phyloP scores from a whole-genome alignment of 2,888 invertebrate species.

The Tribolium freemani region DNA sequence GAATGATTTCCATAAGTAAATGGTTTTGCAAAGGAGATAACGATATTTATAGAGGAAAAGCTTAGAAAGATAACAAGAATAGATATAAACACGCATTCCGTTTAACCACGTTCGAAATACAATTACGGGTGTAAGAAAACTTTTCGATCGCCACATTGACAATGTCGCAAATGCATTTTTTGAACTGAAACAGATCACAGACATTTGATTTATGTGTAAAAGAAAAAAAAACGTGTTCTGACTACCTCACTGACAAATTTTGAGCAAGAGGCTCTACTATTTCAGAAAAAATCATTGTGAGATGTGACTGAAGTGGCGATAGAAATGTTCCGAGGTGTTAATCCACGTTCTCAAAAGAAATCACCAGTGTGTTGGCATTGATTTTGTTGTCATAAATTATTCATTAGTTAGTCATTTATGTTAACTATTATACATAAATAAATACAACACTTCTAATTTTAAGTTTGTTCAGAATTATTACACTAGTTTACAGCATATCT shows the following conservation, averaged over 20 bases:
- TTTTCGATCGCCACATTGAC: too few relatives aligned
- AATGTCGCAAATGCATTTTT: too few relatives aligned
- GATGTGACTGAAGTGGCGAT: too few relatives aligned
- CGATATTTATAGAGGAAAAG: slow-evolving; percentile 54
- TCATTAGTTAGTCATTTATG: neutral
- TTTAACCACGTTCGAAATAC: slow-evolving; percentile 38
- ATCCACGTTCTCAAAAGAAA: neutral
- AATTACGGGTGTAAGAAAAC: neutral
- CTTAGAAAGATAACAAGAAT: slow-evolving; percentile 47
- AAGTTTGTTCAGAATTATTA: neutral
- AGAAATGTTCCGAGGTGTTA: too few relatives aligned
- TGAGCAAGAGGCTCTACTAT: too few relatives aligned
- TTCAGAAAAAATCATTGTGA: too few relatives aligned
- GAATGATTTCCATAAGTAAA: slow-evolving; percentile 55
- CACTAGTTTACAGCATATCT: too few relatives aligned
- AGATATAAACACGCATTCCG: slow-evolving; percentile 41
- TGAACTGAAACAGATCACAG: too few relatives aligned
- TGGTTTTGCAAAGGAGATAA: slow-evolving; percentile 51
- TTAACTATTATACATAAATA: neutral
- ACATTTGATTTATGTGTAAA: too few relatives aligned
- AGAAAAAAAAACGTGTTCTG: too few relatives aligned
- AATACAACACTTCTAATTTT: neutral
- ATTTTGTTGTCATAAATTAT: neutral
- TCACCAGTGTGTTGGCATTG: neutral
- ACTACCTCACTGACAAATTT: too few relatives aligned